A percentile compares a stretch with the other conserved stretches of the same genome.
These are phyloP conservation scores for Dione vanillae DNA, from an alignment of 2,888 invertebrate genomes.

Conservation along the genomic window DNA sequence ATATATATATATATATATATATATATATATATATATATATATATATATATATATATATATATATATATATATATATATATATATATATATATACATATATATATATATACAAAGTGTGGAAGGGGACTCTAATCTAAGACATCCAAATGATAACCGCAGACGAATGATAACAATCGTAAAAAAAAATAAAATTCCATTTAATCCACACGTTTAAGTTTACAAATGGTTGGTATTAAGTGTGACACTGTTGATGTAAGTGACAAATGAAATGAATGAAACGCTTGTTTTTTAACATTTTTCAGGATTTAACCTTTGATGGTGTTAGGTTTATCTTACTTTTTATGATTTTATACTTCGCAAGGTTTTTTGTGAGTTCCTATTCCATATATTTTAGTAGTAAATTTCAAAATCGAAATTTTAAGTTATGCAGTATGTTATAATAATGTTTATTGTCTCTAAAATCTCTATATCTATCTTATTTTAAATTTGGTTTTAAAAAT, in stretches of 20 bases:
- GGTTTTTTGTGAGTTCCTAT: not conserved
- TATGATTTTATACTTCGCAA: not conserved
- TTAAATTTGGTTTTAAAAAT: not conserved
- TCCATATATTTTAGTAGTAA: not conserved
- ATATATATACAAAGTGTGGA: too few species aligned
- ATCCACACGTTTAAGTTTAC: slow-evolving; percentile 72
- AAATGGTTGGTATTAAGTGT: slow-evolving; percentile 72
- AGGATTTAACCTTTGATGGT: slow-evolving; percentile 20
- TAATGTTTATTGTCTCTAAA: too few species aligned
- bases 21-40: too few species aligned
- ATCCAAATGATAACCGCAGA: slow-evolving; percentile 77
- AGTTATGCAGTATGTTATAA: too few species aligned
- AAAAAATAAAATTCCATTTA: slow-evolving; percentile 81
- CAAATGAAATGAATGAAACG: slow-evolving; percentile 26
- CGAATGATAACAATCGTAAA: slow-evolving; percentile 69
- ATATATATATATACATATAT: too few species aligned
- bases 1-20: too few species aligned
- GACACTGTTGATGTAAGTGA: slow-evolving; percentile 55
- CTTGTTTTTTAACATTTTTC: slow-evolving; percentile 23
- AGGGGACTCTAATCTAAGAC: slow-evolving; percentile 77
- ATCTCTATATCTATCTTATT: too few species aligned
- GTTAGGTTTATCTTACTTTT: slow-evolving; percentile 13
- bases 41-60: too few species aligned
- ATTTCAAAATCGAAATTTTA: too few species aligned
- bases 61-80: too few species aligned